A percentile compares a stretch with the other conserved stretches of the same genome.
These are phyloP conservation scores for Xenopus tropicalis DNA, from an alignment of 2,113 vertebrate species.

Conservation along the genomic window UCB_Xtro_10.0 CM004443.2:149279501-149280000, in stretches of 20 bases:
- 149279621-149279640: too few species aligned
- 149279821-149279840: slow-evolving; percentile 44
- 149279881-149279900: slow-evolving; percentile 51
- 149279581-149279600: too few species aligned
- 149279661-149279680: too few species aligned
- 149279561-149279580: too few species aligned
- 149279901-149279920: slow-evolving; percentile 66
- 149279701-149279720: too few species aligned
- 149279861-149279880: slow-evolving; percentile 53
- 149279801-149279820: slow-evolving; percentile 28
- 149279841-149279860: slow-evolving; percentile 52
- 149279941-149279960: slow-evolving; percentile 50
- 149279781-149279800: slow-evolving; percentile 35
- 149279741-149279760: slow-evolving; percentile 7
- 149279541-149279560: too few species aligned
- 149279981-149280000: slow-evolving; percentile 26
- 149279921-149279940: slow-evolving; percentile 56
- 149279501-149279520: too few species aligned
- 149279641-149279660: too few species aligned
- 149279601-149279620: too few species aligned
- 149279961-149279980: slow-evolving; percentile 44
- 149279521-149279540: too few species aligned
- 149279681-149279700: too few species aligned
- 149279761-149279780: slow-evolving; percentile 11
- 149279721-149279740: not conserved